Base-by-base conservation (phyloP, 2,113 vertebrate species). In the Scatophagus argus region DNA sequence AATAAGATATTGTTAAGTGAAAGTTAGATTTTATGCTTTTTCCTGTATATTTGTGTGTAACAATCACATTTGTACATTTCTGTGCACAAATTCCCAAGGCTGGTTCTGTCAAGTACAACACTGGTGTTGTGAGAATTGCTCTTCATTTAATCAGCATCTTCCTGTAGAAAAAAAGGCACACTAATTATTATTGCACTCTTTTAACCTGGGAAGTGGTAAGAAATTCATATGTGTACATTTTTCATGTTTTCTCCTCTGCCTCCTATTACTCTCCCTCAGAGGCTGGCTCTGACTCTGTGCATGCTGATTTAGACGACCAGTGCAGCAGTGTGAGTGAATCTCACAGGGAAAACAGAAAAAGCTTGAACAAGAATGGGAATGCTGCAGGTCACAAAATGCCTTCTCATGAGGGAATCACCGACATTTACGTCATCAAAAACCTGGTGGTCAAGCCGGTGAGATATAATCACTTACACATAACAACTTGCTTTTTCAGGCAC, bases 391-490 rank as follows among this genome's bases (percentile, higher is more conserved):
- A 21, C 47, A 72, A 38, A 64, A 52, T 58, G 68, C 46, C 74
- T 59, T 23, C 76, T 19, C 77, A 79, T 31, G 74, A 77, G 49
- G 89, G 91, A 17, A 67, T 87, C 32, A 58, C 83, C 4, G 88
- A 90, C 21, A 58, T 93, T 77, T 93, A 92, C n/a, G 77, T 93
- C 65, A 84, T 94, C 62, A 91, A 93, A 54, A 90, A 92, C 74
- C 47, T 93, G 73, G 79, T 91, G 54, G 79, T 93, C 13, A 93
- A 94, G 41, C 89, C 86, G 91, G 92, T 94, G 77, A 93, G 91
- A 71, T 60, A 39, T 43, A n/a, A n/a, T 80, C 9, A 60, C 46
- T 58, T 31, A 46, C n/a, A 44, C 21, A 51, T 16, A 29, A 38
- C 23, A 38, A 25, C 13, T n/a, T n/a, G n/a, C n/a, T 21, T 47